Evolutionary conservation across 2,797 vertebrate species (phyloP).

Genomic region (Leptoclinus maculatus): DNA sequence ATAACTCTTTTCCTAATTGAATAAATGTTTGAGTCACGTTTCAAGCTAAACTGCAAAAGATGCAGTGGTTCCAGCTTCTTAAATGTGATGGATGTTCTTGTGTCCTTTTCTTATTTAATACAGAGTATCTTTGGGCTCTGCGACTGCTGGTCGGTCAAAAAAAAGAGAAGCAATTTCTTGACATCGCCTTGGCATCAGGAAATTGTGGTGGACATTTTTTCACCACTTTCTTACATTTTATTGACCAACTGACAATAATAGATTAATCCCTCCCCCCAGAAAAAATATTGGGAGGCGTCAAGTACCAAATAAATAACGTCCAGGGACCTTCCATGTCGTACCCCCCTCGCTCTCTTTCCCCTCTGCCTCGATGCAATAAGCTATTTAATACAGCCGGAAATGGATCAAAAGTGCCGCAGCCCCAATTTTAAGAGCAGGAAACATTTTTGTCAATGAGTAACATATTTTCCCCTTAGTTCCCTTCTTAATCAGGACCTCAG

Average conservation of each 20-base stretch:
- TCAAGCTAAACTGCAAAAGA: neutral
- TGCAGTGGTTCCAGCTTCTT: neutral
- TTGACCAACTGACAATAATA: no score
- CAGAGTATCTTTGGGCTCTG: neutral
- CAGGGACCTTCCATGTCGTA: no score
- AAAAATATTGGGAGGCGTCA: no score
- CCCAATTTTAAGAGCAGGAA: neutral
- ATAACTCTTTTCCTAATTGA: neutral
- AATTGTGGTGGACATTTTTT: no score
- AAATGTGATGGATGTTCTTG: neutral
- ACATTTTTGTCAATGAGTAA: neutral
- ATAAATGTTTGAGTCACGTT: neutral
- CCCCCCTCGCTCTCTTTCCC: neutral
- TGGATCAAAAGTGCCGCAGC: neutral
- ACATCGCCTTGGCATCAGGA: no score
- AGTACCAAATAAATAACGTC: no score
- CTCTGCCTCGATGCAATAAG: neutral
- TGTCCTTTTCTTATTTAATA: no score
- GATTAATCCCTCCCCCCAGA: no score
- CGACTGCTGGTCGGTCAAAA: neutral
- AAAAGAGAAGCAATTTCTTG: neutral
- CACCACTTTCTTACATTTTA: no score
- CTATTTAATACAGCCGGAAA: neutral
- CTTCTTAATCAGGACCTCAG: neutral
- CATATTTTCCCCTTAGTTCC: neutral